These are phyloP conservation scores for Alaudala cheleensis DNA, from an alignment of 2,113 vertebrate genomes.

Conservation along the genomic window DNA sequence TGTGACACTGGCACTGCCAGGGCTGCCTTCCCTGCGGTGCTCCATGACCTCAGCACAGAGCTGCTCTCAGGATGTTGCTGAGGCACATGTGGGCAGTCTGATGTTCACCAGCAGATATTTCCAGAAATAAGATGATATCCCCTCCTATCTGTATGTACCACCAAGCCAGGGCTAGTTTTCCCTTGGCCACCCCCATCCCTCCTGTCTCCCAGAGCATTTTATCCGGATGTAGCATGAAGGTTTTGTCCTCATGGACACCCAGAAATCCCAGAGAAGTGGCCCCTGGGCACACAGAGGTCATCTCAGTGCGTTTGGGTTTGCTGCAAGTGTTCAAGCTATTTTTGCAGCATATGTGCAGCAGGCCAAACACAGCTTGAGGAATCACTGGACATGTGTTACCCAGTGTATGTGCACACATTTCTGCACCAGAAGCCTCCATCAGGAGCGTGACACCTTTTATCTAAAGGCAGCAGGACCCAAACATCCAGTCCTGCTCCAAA, in stretches of 20 bases:
- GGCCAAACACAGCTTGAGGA: constrained; percentile 45
- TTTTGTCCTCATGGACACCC: not conserved
- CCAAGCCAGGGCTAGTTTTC: not conserved
- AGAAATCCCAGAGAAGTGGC: not conserved
- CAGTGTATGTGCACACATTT: not conserved
- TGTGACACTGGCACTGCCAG: constrained; percentile 28
- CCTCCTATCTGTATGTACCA: not conserved
- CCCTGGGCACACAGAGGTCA: not conserved
- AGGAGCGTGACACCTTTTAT: constrained; percentile 37
- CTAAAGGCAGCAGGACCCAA: constrained; percentile 16
- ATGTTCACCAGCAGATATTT: not conserved
- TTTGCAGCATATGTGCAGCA: constrained; percentile 47
- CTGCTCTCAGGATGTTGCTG: constrained; percentile 22
- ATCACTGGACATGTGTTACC: not conserved
- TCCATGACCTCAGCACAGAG: not conserved
- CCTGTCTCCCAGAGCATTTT: not conserved
- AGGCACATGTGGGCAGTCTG: constrained; percentile 38
- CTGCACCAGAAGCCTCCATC: not conserved
- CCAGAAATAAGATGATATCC: not conserved
- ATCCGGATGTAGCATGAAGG: fast-evolving
- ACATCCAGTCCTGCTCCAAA: not conserved
- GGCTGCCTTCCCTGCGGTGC: not conserved
- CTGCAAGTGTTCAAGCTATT: constrained; percentile 31
- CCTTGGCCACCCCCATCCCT: not conserved
- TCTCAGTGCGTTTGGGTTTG: not conserved